Evolutionary conservation across 2,797 vertebrate species (phyloP).

Genomic region (Mycteria americana): DNA sequence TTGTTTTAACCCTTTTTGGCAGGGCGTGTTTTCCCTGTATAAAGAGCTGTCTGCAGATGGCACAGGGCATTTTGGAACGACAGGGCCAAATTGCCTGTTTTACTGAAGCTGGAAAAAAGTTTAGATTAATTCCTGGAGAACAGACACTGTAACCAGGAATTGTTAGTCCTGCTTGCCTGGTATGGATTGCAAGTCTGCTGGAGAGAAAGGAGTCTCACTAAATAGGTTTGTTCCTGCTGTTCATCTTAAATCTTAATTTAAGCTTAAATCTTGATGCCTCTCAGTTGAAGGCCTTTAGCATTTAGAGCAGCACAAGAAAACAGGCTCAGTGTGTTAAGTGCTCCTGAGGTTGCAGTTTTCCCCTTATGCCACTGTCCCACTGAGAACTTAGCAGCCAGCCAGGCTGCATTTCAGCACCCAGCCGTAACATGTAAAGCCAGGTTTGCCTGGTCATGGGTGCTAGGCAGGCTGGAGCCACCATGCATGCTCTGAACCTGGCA

Average conservation of each 20-base stretch:
- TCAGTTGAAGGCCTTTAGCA: not conserved
- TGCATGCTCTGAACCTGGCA: not conserved
- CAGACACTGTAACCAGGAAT: not conserved
- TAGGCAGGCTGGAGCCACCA: not conserved
- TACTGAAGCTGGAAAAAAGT: not conserved
- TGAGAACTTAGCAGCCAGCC: not conserved
- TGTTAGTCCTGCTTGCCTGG: not conserved
- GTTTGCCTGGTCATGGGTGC: slow-evolving; percentile 40
- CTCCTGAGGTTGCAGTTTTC: not conserved
- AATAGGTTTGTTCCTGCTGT: not conserved
- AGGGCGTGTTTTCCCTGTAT: accelerated
- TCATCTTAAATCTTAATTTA: not conserved
- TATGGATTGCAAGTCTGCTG: not conserved
- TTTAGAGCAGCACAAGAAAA: not conserved
- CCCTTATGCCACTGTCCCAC: not conserved
- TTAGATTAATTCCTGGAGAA: not conserved
- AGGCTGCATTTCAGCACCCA: slow-evolving; percentile 37
- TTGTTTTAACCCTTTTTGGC: not conserved
- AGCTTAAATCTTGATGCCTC: not conserved
- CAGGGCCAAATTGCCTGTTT: not conserved
- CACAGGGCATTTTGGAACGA: not conserved
- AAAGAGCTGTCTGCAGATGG: not conserved
- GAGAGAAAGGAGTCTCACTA: not conserved
- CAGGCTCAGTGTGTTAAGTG: not conserved
- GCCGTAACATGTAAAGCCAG: not conserved